Percentiles rank a stretch among this genome's conserved stretches.
Evolutionary conservation across 2,113 vertebrate genomes (phyloP).

Genomic region (Bolborhynchus lineola): DNA sequence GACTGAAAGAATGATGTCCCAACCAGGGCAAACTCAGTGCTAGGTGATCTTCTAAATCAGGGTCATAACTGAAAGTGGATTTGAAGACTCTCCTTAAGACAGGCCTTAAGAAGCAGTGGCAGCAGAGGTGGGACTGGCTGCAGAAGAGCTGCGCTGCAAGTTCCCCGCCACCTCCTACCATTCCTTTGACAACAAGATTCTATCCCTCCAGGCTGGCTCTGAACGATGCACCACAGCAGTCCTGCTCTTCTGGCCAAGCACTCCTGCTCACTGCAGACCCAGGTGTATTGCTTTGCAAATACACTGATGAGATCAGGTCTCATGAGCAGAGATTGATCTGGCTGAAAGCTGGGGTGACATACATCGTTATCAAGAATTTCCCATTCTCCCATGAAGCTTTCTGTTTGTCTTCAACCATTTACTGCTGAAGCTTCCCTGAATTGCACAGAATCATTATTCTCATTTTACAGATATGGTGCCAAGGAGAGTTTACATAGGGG

Average conservation of each 20-base stretch:
- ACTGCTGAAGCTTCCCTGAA: background rate
- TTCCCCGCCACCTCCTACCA: background rate
- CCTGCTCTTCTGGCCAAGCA: background rate
- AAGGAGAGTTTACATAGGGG: background rate
- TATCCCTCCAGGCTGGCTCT: background rate
- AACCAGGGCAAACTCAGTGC: background rate
- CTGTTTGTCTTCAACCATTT: background rate
- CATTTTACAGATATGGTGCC: background rate
- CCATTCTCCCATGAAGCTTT: background rate
- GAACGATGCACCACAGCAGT: background rate
- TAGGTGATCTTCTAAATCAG: background rate
- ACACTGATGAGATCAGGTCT: background rate
- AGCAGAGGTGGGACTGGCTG: background rate
- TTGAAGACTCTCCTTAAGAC: background rate
- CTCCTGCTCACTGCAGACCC: background rate
- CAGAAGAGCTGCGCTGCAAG: background rate
- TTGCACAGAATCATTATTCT: background rate
- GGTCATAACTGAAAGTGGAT: background rate
- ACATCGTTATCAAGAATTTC: background rate
- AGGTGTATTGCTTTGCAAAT: background rate
- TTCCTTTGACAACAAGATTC: background rate
- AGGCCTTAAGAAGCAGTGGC: background rate
- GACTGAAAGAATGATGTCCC: background rate
- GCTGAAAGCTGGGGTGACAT: background rate
- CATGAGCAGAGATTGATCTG: background rate